Evolutionary conservation across 2,888 invertebrate genomes (phyloP).

Genomic region (Drosophila buzzatii): DNA sequence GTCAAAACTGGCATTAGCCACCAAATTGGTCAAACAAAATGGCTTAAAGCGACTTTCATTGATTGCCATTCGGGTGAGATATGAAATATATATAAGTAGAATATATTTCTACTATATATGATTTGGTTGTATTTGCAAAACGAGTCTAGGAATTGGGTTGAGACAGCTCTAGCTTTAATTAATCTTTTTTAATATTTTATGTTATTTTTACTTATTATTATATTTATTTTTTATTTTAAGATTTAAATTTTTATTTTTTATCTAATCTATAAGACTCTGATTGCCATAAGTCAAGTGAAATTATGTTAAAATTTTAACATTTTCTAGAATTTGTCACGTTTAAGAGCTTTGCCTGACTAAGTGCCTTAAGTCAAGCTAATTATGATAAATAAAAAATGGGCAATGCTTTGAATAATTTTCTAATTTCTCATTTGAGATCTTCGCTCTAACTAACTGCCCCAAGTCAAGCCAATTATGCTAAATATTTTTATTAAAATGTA

Average conservation of each 20-base stretch:
- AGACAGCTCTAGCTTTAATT: neutral
- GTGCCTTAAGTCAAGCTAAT: neutral
- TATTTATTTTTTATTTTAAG: too few species aligned
- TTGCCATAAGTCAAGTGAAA: neutral
- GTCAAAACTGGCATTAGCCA: constrained; percentile 42
- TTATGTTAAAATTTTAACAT: neutral
- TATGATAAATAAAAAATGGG: neutral
- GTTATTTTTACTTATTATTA: too few species aligned
- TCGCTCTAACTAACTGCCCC: too few species aligned
- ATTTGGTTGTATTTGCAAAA: neutral
- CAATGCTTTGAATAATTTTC: too few species aligned
- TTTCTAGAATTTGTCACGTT: neutral
- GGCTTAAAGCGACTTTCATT: constrained; percentile 45
- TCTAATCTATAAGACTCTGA: neutral
- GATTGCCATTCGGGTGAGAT: constrained; percentile 22
- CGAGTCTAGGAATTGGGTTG: constrained; percentile 1
- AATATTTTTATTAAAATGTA: too few species aligned
- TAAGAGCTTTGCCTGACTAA: too few species aligned
- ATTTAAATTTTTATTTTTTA: neutral
- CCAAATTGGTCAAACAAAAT: constrained; percentile 51
- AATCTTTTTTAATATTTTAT: neutral
- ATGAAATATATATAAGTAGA: constrained; percentile 3
- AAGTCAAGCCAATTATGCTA: too few species aligned
- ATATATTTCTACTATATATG: constrained; percentile 1
- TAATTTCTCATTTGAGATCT: too few species aligned